Percentiles rank a stretch among this genome's conserved stretches.
phyloP scores from a whole-genome alignment of 1,140 invertebrate species.

The Aphidius gifuensis region DNA sequence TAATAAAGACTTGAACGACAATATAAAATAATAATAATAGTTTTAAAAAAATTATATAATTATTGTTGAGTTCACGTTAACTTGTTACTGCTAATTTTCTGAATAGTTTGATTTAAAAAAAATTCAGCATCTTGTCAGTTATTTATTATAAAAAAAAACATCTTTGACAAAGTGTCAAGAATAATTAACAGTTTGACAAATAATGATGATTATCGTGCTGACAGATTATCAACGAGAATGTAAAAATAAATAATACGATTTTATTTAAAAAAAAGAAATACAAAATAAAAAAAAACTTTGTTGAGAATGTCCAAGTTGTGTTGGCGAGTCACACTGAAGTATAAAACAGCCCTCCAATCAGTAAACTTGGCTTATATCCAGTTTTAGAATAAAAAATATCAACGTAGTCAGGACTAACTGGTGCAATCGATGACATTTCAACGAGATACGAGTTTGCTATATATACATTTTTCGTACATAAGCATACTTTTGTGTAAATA shows the following conservation, averaged over 20 bases:
- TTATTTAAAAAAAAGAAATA: constrained; percentile 6
- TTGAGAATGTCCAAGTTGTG: constrained; percentile 25
- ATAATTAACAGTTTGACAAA: constrained; percentile 23
- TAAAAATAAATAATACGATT: not conserved
- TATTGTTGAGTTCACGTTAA: no score
- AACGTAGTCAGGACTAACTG: not conserved
- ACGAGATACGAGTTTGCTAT: not conserved
- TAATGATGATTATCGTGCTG: constrained; percentile 25
- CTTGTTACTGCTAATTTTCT: no score
- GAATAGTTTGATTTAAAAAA: no score
- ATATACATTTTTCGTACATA: no score
- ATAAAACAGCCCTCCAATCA: constrained; percentile 22
- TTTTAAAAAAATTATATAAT: no score
- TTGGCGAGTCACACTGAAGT: constrained; percentile 17
- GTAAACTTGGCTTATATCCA: constrained; percentile 28
- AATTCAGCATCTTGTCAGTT: no score
- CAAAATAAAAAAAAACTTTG: constrained; percentile 19
- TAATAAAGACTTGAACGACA: no score
- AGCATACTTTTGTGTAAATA: no score
- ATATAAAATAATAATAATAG: no score
- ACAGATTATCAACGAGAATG: constrained; percentile 14
- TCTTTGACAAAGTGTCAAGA: not conserved
- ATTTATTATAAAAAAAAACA: no score
- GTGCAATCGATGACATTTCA: constrained; percentile 13
- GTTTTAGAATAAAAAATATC: constrained; percentile 8